phyloP scores from a whole-genome alignment of 2,888 invertebrate species.

The Pseudanteris insignis region DNA sequence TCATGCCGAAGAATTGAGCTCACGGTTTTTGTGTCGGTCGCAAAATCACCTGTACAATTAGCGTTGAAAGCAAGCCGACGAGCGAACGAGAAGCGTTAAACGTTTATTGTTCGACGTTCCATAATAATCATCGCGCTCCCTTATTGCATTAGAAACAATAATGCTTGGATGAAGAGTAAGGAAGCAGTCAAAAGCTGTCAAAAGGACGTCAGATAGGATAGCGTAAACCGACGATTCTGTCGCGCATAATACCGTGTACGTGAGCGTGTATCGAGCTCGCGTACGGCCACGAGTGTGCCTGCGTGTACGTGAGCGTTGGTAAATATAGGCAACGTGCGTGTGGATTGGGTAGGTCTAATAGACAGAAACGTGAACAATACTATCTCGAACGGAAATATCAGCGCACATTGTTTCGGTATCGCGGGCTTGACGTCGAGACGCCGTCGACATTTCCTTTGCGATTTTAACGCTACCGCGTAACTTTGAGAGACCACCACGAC shows the following conservation, averaged over 20 bases:
- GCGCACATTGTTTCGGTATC: slow-evolving; percentile 58
- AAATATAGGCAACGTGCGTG: slow-evolving; percentile 13
- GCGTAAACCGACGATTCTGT: slow-evolving; percentile 36
- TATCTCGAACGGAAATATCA: slow-evolving; percentile 63
- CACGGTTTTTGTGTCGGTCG: slow-evolving; percentile 9
- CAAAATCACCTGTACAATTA: slow-evolving; percentile 18
- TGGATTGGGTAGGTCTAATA: slow-evolving; percentile 42
- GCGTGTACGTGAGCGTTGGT: neutral
- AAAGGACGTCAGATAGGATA: slow-evolving; percentile 56
- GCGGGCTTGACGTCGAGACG: slow-evolving; percentile 59
- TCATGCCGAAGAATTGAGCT: neutral
- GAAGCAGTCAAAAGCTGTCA: slow-evolving; percentile 46
- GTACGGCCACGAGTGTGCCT: neutral
- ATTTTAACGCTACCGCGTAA: slow-evolving; percentile 49
- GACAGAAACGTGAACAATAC: slow-evolving; percentile 53
- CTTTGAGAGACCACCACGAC: slow-evolving; percentile 30
- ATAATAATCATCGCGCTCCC: slow-evolving; percentile 38
- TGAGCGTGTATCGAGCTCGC: slow-evolving; percentile 11
- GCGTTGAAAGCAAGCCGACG: slow-evolving; percentile 19
- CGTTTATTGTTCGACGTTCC: slow-evolving; percentile 34
- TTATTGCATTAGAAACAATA: slow-evolving; percentile 50
- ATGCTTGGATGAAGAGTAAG: slow-evolving; percentile 50
- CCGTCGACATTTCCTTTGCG: slow-evolving; percentile 62
- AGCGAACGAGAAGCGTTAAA: slow-evolving; percentile 32
- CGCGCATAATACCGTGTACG: slow-evolving; percentile 26